Conservation (phyloP, 2,113 vertebrate genomes). For the Nesoenas mayeri region DNA sequence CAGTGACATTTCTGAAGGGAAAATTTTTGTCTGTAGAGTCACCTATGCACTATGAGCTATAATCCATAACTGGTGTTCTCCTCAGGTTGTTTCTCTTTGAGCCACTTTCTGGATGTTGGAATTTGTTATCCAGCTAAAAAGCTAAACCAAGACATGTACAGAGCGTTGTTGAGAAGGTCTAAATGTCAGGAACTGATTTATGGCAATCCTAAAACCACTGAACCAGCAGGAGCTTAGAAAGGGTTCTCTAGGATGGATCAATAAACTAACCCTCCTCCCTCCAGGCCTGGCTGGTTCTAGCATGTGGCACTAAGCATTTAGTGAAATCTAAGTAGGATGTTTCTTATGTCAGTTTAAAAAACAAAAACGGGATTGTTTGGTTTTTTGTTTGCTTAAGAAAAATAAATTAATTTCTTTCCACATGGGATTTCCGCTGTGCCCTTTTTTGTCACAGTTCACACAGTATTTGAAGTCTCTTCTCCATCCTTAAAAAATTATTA, state of each 20-base stretch:
- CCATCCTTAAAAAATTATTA: neutral
- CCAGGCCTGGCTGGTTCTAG: neutral
- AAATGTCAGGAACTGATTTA: neutral
- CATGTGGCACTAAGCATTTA: neutral
- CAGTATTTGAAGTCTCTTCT: neutral
- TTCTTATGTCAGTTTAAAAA: neutral
- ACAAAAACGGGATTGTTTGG: neutral
- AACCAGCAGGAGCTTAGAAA: neutral
- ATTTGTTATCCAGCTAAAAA: neutral
- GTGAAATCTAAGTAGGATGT: neutral
- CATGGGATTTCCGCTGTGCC: neutral
- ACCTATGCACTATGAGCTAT: neutral
- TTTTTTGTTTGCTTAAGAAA: neutral
- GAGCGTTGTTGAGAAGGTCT: neutral
- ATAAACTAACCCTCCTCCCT: neutral
- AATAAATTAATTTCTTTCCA: neutral
- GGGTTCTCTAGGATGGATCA: neutral
- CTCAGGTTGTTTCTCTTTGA: neutral
- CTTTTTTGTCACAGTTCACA: neutral
- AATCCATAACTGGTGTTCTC: neutral
- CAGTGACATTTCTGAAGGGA: neutral
- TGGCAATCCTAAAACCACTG: neutral
- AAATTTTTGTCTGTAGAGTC: neutral
- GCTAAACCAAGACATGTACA: neutral
- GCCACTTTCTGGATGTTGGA: neutral